Percentiles rank a stretch among this genome's conserved stretches.
Evolutionary conservation across 2,797 vertebrate species (phyloP).

Genomic region (Spinus pinus): DNA sequence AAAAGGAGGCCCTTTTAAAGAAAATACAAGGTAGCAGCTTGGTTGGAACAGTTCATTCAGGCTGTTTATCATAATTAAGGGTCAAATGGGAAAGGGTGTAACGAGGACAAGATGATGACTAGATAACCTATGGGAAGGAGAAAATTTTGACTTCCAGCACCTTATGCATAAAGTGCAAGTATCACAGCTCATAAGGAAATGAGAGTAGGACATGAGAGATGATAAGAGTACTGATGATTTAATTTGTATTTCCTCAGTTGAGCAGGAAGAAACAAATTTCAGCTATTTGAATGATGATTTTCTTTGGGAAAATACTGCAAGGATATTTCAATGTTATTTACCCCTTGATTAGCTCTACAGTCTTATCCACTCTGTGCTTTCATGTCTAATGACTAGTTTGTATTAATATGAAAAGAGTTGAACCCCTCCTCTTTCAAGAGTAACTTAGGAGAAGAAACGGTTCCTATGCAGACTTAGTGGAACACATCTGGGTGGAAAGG

Average conservation of each 20-base stretch:
- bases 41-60: neutral
- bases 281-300: neutral
- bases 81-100: neutral
- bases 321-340: constrained; percentile 41
- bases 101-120: neutral
- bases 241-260: neutral
- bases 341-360: constrained; percentile 27
- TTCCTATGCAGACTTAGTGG: neutral
- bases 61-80: neutral
- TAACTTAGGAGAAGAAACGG: constrained; percentile 2
- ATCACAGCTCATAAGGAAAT: neutral
- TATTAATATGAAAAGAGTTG: neutral
- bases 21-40: neutral
- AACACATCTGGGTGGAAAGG: neutral
- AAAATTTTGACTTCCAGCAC: neutral
- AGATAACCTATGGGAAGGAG: neutral
- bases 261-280: constrained; percentile 38
- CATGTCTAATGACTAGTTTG: constrained; percentile 5
- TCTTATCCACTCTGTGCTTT: neutral
- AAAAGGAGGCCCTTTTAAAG: neutral
- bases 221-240: neutral
- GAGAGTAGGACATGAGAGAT: neutral
- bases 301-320: constrained; percentile 33
- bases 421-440: neutral
- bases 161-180: neutral